Conservation (phyloP, 2,888 invertebrate genomes). For the Dermolepida albohirtum region DNA sequence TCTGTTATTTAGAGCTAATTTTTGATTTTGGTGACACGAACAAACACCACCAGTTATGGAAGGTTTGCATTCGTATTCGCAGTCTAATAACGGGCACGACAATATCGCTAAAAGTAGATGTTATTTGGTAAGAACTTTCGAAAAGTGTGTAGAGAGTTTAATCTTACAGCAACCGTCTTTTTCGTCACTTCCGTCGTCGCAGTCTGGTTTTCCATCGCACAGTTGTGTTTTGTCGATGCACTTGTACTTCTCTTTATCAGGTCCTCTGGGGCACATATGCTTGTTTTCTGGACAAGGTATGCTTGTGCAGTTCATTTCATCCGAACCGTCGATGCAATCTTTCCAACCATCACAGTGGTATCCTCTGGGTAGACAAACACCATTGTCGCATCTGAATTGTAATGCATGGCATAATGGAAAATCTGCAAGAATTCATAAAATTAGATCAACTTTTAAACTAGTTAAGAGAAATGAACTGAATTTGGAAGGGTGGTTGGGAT, state of each 20-base stretch:
- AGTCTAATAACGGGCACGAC: constrained; percentile 86
- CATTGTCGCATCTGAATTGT: constrained; percentile 93
- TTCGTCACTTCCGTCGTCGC: constrained; percentile 92
- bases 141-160: constrained; percentile 7
- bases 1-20: constrained; percentile 84
- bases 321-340: constrained; percentile 93
- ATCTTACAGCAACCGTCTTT: constrained; percentile 88
- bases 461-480: too few relatives aligned
- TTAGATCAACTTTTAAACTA: too few relatives aligned
- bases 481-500: too few relatives aligned
- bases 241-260: constrained; percentile 78
- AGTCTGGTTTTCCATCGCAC: constrained; percentile 92
- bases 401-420: constrained; percentile 90
- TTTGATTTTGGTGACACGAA: constrained; percentile 87
- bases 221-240: constrained; percentile 90
- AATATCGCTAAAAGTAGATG: constrained; percentile 74
- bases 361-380: constrained; percentile 89
- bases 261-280: constrained; percentile 88
- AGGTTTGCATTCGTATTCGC: constrained; percentile 92
- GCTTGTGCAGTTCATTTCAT: constrained; percentile 88
- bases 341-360: constrained; percentile 89
- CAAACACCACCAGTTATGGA: constrained; percentile 92
- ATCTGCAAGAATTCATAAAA: constrained; percentile 66
- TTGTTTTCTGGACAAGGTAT: constrained; percentile 91
- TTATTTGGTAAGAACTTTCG: constrained; percentile 38